Conservation (phyloP, 2,113 vertebrate genomes). For the Oreochromis tanganicae region DNA sequence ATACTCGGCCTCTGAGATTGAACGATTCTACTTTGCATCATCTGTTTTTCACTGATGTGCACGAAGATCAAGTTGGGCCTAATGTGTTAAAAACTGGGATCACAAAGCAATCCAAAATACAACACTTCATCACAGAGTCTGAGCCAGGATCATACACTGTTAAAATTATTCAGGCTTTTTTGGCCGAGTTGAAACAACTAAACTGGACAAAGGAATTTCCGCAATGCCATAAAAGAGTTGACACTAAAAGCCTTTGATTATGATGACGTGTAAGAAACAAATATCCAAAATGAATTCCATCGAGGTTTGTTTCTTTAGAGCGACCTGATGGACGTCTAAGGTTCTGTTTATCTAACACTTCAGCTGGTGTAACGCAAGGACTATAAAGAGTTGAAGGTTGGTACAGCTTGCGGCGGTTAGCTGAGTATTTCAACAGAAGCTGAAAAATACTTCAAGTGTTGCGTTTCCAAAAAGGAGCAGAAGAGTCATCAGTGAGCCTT, state of each 20-base stretch:
- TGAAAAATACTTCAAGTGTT: not conserved
- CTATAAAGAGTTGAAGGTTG: not conserved
- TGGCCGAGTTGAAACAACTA: conserved; percentile 68
- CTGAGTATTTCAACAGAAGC: conserved; percentile 17
- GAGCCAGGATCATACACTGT: conserved; percentile 71
- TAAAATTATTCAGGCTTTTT: conserved; percentile 76
- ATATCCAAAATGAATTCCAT: not conserved
- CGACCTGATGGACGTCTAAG: not conserved
- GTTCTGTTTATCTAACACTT: not conserved
- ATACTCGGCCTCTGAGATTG: conserved; percentile 18
- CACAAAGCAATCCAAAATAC: conserved; percentile 66
- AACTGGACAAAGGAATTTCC: conserved; percentile 71
- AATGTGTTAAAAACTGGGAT: conserved; percentile 67
- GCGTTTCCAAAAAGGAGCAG: conserved; percentile 11
- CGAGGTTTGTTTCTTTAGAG: conserved; percentile 3
- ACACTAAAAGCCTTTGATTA: conserved; percentile 47
- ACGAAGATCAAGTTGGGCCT: conserved; percentile 24
- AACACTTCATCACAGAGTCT: conserved; percentile 75
- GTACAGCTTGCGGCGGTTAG: not conserved
- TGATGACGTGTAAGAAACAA: not conserved
- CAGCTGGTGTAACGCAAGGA: not conserved
- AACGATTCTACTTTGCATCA: conserved; percentile 42
- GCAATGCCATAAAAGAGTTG: conserved; percentile 66
- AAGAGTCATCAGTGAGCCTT: conserved; percentile 9
- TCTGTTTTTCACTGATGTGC: conserved; percentile 15